Evolutionary conservation across 2,888 invertebrate genomes (phyloP), one percentile per base, ranked within the genome.

Genomic region (Lepidonotus clava): DNA sequence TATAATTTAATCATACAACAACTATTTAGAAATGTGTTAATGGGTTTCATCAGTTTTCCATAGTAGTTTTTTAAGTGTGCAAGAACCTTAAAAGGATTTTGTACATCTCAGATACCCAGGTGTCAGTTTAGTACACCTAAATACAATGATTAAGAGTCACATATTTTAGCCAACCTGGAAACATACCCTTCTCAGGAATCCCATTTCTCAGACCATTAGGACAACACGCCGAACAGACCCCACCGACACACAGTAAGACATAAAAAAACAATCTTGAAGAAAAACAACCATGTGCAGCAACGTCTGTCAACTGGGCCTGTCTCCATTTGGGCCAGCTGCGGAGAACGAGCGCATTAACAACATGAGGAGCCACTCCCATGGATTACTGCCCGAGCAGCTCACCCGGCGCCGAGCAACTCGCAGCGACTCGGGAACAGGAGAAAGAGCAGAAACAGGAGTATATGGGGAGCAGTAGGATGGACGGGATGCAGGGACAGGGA

Each of bases 361-460:
- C 61, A 61, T 61, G 61, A 61, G 61, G 61, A 32, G 61, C 28
- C 61, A 61, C 61, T 61, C 28, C 61, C 61, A 61, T 61, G 61
- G 61, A 61, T 61, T 61, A 61, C 28, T 24, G 28, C 46, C 8
- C 8, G 46, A 18, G 46, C 46, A 18, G 18, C 61, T n/a, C n/a
- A n/a, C 61, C 61, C 28, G 24, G 14, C 61, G 28, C 61, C 24
- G 61, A 61, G 61, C 61, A 61, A 11, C 2, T 24, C 28, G 61
- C 24, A 61, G 61, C 24, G n/a, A n/a, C n/a, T n/a, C n/a, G 61
- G 24, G 56, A 61, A 46, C 8, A 46, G 46, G 46, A 46, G 8
- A 46, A 18, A 46, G 46, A 18, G 18, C 8, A 46, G 46, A 46
- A 18, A 6, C 46, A 46, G 46, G 46, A 6, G 46, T 18, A 46